Percentiles rank a stretch among this genome's conserved stretches.
Evolutionary conservation across 1,140 invertebrate species (phyloP).

Genomic region (Tetramorium parvispinum): DNA sequence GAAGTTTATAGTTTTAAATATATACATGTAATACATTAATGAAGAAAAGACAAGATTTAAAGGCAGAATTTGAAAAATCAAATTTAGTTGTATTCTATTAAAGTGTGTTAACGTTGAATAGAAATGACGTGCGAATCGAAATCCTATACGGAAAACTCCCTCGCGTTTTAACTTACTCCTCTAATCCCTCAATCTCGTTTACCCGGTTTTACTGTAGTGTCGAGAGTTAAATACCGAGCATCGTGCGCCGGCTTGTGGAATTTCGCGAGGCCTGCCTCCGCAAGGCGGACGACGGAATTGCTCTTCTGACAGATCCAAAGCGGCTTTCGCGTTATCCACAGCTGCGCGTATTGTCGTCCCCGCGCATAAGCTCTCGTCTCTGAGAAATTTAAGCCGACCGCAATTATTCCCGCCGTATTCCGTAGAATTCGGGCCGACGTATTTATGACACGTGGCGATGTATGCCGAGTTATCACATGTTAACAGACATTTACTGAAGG

Average conservation of each 20-base stretch:
- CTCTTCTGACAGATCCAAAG: conserved; percentile 67
- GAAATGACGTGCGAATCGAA: not conserved
- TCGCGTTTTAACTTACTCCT: conserved; percentile 7
- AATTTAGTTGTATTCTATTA: conserved; percentile 16
- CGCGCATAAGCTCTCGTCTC: conserved; percentile 34
- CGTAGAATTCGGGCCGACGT: conserved; percentile 55
- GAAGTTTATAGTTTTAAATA: not conserved
- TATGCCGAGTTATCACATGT: not conserved
- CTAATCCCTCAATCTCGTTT: conserved; percentile 44
- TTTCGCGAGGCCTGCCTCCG: conserved; percentile 37
- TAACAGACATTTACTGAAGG: not conserved
- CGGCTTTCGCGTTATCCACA: conserved; percentile 63
- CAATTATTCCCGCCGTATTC: conserved; percentile 39
- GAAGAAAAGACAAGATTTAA: not conserved
- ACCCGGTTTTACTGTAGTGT: conserved; percentile 18
- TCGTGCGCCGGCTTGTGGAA: conserved; percentile 36
- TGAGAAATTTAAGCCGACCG: conserved; percentile 51
- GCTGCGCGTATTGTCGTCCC: conserved; percentile 51
- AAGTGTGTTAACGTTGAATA: not conserved
- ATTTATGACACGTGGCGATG: conserved; percentile 6
- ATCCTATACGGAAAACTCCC: not conserved
- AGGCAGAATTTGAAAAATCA: not conserved
- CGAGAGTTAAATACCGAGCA: conserved; percentile 70
- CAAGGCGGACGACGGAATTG: conserved; percentile 47
- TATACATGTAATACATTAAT: not conserved